These are phyloP conservation scores for Coregonus clupeaformis DNA, from an alignment of 2,113 vertebrate genomes.

Conservation along the genomic window DNA sequence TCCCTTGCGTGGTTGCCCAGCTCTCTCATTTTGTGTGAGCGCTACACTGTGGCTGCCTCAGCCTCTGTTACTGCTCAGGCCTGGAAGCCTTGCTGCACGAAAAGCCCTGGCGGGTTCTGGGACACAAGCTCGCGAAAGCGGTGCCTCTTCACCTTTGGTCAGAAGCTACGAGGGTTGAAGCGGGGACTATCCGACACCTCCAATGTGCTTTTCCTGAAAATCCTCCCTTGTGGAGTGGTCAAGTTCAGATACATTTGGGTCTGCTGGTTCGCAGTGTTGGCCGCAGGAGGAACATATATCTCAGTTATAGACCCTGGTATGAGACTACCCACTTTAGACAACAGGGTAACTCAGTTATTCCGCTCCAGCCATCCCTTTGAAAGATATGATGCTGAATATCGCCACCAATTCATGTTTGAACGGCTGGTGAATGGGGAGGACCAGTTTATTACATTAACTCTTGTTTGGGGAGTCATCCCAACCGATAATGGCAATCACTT, in stretches of 20 bases:
- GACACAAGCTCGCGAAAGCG: conserved; percentile 82
- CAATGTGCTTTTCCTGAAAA: conserved; percentile 89
- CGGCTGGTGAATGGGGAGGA: conserved; percentile 85
- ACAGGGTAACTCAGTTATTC: conserved; percentile 83
- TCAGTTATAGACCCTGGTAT: conserved; percentile 89
- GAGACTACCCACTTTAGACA: conserved; percentile 83
- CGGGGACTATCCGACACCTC: conserved; percentile 81
- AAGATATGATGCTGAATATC: conserved; percentile 92
- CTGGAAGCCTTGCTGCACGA: conserved; percentile 76
- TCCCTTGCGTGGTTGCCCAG: conserved; percentile 90
- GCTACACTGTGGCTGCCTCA: conserved; percentile 69
- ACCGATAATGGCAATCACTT: conserved; percentile 86
- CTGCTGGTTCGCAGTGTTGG: conserved; percentile 93
- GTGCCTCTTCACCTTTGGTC: conserved; percentile 76
- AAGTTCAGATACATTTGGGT: conserved; percentile 99
- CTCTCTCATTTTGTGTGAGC: conserved; percentile 82
- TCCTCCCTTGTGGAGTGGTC: conserved; percentile 95
- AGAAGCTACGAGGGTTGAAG: conserved; percentile 80
- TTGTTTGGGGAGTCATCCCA: conserved; percentile 91
- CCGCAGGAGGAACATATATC: conserved; percentile 90
- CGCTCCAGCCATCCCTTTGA: conserved; percentile 95
- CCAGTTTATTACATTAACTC: conserved; percentile 76
- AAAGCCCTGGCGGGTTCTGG: conserved; percentile 79
- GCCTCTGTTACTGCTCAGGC: conserved; percentile 39
- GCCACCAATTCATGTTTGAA: conserved; percentile 95